A percentile compares a stretch with the other conserved stretches of the same genome.
These are phyloP conservation scores for Watsonalla binaria DNA, from an alignment of 2,888 invertebrate genomes.

Conservation along the genomic window DNA sequence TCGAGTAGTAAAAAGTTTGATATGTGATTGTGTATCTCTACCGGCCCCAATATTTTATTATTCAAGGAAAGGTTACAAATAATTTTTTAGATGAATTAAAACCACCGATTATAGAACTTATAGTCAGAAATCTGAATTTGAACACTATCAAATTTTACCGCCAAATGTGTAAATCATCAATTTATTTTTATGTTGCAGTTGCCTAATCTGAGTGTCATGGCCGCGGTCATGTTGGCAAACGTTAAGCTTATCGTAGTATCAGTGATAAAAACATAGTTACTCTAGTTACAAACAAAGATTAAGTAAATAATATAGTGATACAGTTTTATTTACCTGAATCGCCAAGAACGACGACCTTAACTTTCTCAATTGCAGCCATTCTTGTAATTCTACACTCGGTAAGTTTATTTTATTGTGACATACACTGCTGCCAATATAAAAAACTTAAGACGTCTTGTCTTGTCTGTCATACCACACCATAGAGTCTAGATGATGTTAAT, in stretches of 20 bases:
- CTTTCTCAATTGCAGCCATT: conserved; percentile 93
- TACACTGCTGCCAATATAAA: conserved; percentile 25
- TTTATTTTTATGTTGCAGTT: conserved; percentile 37
- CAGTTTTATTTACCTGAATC: conserved; percentile 85
- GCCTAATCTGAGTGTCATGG: conserved; percentile 53
- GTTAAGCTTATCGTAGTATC: conserved; percentile 26
- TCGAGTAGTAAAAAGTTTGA: too few species aligned
- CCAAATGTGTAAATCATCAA: conserved; percentile 16
- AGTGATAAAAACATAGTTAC: conserved; percentile 7
- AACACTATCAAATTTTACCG: conserved; percentile 24
- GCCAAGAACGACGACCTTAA: conserved; percentile 93
- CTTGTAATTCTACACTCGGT: conserved; percentile 41
- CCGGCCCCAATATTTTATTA: too few species aligned
- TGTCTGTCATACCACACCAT: too few species aligned
- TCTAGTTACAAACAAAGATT: too few species aligned
- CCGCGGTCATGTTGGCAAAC: conserved; percentile 54
- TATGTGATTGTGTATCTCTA: too few species aligned
- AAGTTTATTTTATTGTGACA: conserved; percentile 52
- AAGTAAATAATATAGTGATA: conserved; percentile 13
- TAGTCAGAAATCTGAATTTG: too few species aligned
- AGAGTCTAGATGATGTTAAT: too few species aligned
- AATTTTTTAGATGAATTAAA: too few species aligned
- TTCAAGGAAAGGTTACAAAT: too few species aligned
- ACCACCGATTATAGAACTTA: too few species aligned
- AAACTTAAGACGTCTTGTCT: conserved; percentile 1